These are phyloP conservation scores for Eudyptes chrysolophus DNA, from an alignment of 2,113 vertebrate species.

Conservation along the genomic window DNA sequence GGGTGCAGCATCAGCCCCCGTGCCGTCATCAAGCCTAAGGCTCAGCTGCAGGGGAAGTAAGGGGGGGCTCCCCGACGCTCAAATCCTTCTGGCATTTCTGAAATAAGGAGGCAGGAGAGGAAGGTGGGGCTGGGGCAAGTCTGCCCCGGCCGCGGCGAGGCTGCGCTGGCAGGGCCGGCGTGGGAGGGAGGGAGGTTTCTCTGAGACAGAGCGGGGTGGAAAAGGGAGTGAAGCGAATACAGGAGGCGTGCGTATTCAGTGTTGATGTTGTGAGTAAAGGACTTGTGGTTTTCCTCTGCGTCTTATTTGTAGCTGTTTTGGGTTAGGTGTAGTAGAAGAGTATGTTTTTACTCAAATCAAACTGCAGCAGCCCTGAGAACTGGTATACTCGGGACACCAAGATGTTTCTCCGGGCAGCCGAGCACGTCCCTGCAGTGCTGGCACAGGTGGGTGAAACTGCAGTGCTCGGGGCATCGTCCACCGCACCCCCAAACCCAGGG, in stretches of 20 bases:
- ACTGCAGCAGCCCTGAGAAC: background rate
- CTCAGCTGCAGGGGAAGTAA: background rate
- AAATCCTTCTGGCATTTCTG: background rate
- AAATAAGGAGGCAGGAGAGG: background rate
- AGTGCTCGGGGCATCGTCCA: rapidly evolving
- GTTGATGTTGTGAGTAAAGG: too few relatives aligned
- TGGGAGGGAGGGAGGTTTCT: background rate
- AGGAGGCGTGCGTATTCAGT: rapidly evolving
- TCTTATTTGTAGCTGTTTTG: background rate
- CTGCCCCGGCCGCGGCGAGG: background rate
- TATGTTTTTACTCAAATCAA: background rate
- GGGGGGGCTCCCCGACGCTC: background rate
- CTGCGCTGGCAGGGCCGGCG: rapidly evolving
- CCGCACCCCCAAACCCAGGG: background rate
- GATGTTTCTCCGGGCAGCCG: background rate
- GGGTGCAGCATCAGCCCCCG: background rate
- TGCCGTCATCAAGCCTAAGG: background rate
- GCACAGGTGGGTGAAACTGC: background rate
- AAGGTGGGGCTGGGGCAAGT: background rate
- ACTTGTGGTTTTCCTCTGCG: background rate
- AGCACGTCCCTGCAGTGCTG: background rate
- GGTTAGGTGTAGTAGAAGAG: background rate
- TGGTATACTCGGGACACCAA: rapidly evolving
- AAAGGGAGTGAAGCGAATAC: rapidly evolving
- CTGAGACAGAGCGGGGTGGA: rapidly evolving